phyloP scores from a whole-genome alignment of 2,113 vertebrate species.

The Callochromis pleurospilus region DNA sequence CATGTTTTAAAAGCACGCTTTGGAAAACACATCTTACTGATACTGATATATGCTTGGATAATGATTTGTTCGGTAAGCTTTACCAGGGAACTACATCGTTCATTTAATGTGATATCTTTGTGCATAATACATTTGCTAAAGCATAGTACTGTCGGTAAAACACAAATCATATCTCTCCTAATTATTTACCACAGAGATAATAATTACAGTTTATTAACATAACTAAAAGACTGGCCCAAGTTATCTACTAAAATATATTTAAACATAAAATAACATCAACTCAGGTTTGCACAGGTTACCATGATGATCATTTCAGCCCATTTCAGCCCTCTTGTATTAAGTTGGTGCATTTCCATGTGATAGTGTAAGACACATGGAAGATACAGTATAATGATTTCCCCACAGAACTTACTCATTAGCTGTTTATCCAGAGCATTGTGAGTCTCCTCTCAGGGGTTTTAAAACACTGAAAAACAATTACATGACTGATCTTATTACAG shows the following conservation, averaged over 20 bases:
- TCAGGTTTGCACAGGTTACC: not conserved
- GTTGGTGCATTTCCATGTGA: not conserved
- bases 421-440: not conserved
- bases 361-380: not conserved
- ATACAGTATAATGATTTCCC: constrained; percentile 38
- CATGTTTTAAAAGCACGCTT: not conserved
- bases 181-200: not conserved
- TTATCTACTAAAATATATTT: not conserved
- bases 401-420: constrained; percentile 22
- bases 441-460: not conserved
- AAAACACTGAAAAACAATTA: constrained; percentile 40
- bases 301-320: no score
- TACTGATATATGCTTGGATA: not conserved
- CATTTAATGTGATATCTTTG: not conserved
- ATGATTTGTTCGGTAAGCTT: not conserved
- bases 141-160: not conserved
- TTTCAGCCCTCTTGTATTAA: not conserved
- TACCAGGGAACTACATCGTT: not conserved
- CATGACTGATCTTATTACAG: constrained; percentile 2
- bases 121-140: not conserved
- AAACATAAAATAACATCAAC: not conserved
- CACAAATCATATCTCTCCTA: not conserved
- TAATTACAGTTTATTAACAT: not conserved
- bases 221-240: not conserved
- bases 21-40: not conserved